Conservation (phyloP, 2,113 vertebrate genomes). For the Octodon degus region DNA sequence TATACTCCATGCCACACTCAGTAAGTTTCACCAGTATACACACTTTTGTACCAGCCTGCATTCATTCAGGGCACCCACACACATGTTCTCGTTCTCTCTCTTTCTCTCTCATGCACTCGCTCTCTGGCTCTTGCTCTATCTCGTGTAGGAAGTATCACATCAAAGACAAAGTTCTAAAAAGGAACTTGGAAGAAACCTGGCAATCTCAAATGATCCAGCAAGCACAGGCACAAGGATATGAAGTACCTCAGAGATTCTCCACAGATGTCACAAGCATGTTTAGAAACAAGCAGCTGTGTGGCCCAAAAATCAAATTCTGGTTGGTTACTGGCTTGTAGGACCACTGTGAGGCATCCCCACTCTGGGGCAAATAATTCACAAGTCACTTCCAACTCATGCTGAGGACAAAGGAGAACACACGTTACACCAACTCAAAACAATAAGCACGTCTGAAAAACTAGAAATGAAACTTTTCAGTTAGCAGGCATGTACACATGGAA, state of each 20-base stretch:
- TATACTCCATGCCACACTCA: neutral
- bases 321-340: slow-evolving; percentile 14
- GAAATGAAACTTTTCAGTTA: neutral
- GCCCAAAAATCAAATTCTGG: slow-evolving; percentile 64
- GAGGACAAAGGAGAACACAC: slow-evolving; percentile 61
- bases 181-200: slow-evolving; percentile 72
- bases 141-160: slow-evolving; percentile 53
- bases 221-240: slow-evolving; percentile 63
- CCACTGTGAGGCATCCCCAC: slow-evolving; percentile 28
- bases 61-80: neutral
- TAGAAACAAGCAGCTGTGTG: slow-evolving; percentile 69
- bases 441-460: neutral
- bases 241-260: slow-evolving; percentile 75
- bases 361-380: neutral
- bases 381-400: slow-evolving; percentile 28
- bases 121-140: neutral
- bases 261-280: slow-evolving; percentile 68
- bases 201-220: slow-evolving; percentile 67
- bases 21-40: neutral
- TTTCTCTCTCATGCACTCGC: neutral
- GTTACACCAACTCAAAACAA: neutral
- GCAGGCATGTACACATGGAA: neutral
- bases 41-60: neutral
- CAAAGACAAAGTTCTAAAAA: slow-evolving; percentile 63
- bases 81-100: neutral